A percentile compares a stretch with the other conserved stretches of the same genome.
Evolutionary conservation across 2,888 invertebrate genomes (phyloP).

Genomic region (Aradus depressus): DNA sequence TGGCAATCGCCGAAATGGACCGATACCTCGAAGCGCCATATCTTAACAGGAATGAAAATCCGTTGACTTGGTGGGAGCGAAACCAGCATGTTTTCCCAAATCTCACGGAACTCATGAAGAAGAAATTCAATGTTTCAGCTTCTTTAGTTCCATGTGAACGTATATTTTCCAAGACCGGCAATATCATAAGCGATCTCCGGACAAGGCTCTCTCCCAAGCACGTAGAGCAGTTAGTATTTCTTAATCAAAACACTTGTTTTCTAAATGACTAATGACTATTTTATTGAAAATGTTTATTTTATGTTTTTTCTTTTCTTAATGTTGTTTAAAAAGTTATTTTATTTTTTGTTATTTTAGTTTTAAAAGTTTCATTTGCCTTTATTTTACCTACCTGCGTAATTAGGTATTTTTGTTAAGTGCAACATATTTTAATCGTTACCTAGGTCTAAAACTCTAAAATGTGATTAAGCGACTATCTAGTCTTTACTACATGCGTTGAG

Average conservation of each 20-base stretch:
- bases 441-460: no score
- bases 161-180: conserved; percentile 31
- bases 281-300: no score
- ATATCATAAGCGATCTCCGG: conserved; percentile 29
- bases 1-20: conserved; percentile 25
- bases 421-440: no score
- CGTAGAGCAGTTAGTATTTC: conserved; percentile 24
- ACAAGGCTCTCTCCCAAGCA: conserved; percentile 29
- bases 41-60: conserved; percentile 21
- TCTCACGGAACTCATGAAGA: conserved; percentile 27
- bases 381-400: no score
- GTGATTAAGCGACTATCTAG: no score
- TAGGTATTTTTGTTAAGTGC: no score
- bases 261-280: no score
- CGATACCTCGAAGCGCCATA: conserved; percentile 25
- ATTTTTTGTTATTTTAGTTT: no score
- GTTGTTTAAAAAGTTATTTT: no score
- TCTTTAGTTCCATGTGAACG: conserved; percentile 33
- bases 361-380: no score
- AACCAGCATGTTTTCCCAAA: conserved; percentile 26
- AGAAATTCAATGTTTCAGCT: conserved; percentile 28
- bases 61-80: conserved; percentile 29
- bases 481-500: no score
- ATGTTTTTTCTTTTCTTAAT: no score
- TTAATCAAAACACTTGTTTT: conserved; percentile 24